These are phyloP conservation scores for Lasaia peninsularis DNA, from an alignment of 1,140 invertebrate species.

Conservation along the genomic window DNA sequence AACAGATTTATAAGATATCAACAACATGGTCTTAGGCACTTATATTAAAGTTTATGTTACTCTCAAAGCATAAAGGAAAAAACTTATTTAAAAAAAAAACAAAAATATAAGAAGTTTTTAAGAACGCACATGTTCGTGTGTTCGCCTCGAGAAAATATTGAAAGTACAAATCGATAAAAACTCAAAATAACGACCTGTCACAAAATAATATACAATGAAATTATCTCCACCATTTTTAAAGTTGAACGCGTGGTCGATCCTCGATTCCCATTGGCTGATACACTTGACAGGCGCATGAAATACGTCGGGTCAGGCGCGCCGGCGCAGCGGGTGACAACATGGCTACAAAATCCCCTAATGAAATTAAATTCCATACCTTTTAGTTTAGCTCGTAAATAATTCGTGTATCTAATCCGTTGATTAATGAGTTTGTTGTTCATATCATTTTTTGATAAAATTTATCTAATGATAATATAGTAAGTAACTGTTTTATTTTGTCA, in stretches of 20 bases:
- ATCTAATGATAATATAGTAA: background rate
- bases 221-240: conserved; percentile 74
- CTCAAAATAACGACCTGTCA: conserved; percentile 75
- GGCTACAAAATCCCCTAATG: conserved; percentile 72
- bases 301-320: conserved; percentile 51
- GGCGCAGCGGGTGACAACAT: conserved; percentile 69
- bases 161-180: conserved; percentile 66
- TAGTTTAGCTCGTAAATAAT: conserved; percentile 71
- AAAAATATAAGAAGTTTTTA: conserved; percentile 18
- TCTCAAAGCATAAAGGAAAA: no score
- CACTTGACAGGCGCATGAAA: conserved; percentile 67
- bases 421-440: conserved; percentile 53
- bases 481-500: background rate
- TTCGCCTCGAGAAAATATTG: conserved; percentile 52
- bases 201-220: conserved; percentile 75
- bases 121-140: conserved; percentile 27
- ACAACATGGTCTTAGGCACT: no score
- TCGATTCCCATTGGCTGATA: conserved; percentile 52
- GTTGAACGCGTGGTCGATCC: conserved; percentile 43
- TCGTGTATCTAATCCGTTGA: conserved; percentile 71
- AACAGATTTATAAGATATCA: no score
- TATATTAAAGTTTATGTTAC: no score
- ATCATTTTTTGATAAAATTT: conserved; percentile 17
- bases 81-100: conserved; percentile 1
- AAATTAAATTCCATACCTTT: conserved; percentile 76